phyloP scores from a whole-genome alignment of 2,113 vertebrate species.

The Coptodon bakossiorum region DNA sequence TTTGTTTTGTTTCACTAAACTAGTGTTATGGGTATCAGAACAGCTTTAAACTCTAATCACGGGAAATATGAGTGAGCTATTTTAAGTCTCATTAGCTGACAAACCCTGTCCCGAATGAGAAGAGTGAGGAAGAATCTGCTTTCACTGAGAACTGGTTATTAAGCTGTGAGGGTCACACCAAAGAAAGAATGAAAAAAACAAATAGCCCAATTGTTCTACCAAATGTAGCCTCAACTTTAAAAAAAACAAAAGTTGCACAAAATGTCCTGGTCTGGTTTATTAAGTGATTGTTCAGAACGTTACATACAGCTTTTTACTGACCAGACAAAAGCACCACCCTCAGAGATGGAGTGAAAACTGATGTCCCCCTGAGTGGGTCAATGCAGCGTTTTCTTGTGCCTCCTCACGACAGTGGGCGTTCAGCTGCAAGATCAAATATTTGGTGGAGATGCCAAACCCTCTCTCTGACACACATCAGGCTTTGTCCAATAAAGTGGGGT shows the following conservation, averaged over 20 bases:
- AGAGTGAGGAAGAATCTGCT: neutral
- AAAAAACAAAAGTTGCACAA: neutral
- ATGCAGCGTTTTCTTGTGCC: neutral
- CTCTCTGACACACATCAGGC: conserved; percentile 50
- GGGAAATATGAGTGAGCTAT: neutral
- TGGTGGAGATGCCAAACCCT: conserved; percentile 57
- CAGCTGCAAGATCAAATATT: conserved; percentile 62
- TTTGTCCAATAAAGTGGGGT: conserved; percentile 46
- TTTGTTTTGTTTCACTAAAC: neutral
- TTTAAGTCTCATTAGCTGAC: neutral
- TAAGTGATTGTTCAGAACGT: neutral
- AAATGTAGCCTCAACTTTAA: neutral
- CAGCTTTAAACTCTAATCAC: neutral
- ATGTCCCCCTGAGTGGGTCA: neutral
- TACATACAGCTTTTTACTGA: neutral
- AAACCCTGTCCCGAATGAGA: neutral
- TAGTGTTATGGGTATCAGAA: neutral
- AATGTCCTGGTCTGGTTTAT: neutral
- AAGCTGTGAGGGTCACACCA: neutral
- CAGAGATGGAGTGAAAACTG: neutral
- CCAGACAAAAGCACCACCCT: neutral
- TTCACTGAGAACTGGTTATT: neutral
- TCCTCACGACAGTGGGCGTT: conserved; percentile 45
- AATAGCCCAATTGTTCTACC: neutral
- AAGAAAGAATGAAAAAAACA: neutral